Conservation (phyloP, 2,797 vertebrate species). For the Sebastes trivittatus region DNA sequence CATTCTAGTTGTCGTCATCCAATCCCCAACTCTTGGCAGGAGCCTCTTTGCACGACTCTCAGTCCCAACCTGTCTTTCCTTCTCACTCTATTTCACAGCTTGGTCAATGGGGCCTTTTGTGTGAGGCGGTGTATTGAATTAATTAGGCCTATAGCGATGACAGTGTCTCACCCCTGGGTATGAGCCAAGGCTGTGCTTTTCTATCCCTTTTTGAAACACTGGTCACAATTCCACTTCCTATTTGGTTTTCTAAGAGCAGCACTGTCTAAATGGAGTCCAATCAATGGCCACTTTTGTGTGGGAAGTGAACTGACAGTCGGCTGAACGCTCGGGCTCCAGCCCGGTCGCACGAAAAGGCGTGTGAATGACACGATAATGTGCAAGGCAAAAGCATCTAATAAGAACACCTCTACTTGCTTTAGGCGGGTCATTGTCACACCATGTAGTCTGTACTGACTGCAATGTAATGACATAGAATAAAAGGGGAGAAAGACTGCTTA, state of each 20-base stretch:
- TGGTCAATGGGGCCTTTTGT: conserved; percentile 73
- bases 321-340: conserved; percentile 6
- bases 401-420: neutral
- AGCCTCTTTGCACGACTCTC: conserved; percentile 22
- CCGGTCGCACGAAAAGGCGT: neutral
- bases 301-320: conserved; percentile 51
- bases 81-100: conserved; percentile 48
- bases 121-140: conserved; percentile 56
- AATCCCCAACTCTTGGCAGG: neutral
- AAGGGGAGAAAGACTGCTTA: neutral
- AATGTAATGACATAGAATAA: neutral
- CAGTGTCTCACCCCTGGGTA: conserved; percentile 54
- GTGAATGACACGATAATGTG: neutral
- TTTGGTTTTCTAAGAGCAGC: conserved; percentile 66
- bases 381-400: neutral
- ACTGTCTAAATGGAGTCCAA: conserved; percentile 58
- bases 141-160: conserved; percentile 72
- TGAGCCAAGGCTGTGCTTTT: conserved; percentile 60
- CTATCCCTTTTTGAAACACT: conserved; percentile 64
- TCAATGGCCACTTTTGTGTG: conserved; percentile 64
- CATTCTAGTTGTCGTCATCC: conserved; percentile 15
- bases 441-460: neutral
- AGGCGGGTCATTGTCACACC: neutral
- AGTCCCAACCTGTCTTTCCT: conserved; percentile 35
- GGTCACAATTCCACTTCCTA: conserved; percentile 73